Base-by-base conservation (phyloP, 23 tunicate genomes). In the Trididemnum nubilum region DNA sequence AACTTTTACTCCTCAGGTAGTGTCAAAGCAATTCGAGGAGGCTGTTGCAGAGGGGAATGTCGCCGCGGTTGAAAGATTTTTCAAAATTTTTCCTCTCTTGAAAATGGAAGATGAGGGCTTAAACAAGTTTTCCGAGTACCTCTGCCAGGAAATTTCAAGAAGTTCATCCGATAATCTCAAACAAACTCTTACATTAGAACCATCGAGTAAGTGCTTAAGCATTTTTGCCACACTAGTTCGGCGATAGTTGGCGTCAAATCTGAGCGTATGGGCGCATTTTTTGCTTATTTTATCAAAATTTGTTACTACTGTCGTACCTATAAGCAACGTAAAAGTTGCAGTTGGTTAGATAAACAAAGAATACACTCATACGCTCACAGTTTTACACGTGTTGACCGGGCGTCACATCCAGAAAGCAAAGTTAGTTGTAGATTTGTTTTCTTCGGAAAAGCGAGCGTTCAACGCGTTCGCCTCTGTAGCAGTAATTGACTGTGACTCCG, bases 31-130 rank as follows among this genome's bases (percentile, higher is more conserved):
- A 64, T 94, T 94, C 65, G 98, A 89, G 39, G 23, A 71, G 0
- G 98, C 98, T 4, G 98, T 89, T 2, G 12, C 35, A 12, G 85
- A 88, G n/a, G 89, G 89, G 5, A 74, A 94, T 78, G 26, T 82
- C 7, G 76, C 88, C 1, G 39, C 82, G 0, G 98, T 94, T 0
- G 98, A 94, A 81, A 81, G 89, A 36, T 94, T 88, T 51, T 89
- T 94, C 72, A 89, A 89, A 82, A 89, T 94, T 21, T 94, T 94
- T 76, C 98, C 98, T 0, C 64, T 86, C 63, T 76, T 94, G 36
- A 94, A 94, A 89, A 82, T 85, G 91, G 94, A 89, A 39, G 98
- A 94, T 32, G 88, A 89, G 64, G 98, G 98, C 2, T 72, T 94
- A 61, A 81, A 30, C 21, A 94, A 94, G 59, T 94, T 94, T 64